Conservation (phyloP, 2,797 vertebrate species). For the Craterocephalus amniculus region DNA sequence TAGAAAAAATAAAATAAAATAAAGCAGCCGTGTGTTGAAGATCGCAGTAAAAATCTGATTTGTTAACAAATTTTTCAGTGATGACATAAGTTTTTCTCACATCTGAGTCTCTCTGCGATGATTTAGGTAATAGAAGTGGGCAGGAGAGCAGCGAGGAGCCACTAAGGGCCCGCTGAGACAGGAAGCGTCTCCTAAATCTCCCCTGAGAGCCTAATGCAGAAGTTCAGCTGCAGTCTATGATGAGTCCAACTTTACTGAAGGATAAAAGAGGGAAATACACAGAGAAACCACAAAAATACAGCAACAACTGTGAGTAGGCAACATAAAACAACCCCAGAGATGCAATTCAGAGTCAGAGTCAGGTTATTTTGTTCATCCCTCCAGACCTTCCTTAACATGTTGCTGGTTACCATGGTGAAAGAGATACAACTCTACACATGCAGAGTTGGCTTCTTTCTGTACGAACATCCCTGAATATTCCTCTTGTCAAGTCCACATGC, state of each 20-base stretch:
- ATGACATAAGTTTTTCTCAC: background rate
- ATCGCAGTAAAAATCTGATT: background rate
- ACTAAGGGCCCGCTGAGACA: background rate
- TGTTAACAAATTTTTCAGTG: background rate
- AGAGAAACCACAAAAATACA: background rate
- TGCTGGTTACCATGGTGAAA: too few relatives aligned
- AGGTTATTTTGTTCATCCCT: too few relatives aligned
- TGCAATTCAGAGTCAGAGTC: too few relatives aligned
- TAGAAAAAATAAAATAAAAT: background rate
- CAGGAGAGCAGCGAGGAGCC: background rate
- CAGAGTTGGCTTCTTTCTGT: too few relatives aligned
- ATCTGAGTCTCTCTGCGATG: background rate
- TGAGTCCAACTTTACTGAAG: background rate
- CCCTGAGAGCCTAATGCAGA: background rate
- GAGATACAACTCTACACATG: too few relatives aligned
- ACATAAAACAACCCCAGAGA: background rate
- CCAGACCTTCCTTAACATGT: too few relatives aligned
- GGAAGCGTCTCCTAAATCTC: conserved; percentile 1
- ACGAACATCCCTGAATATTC: too few relatives aligned
- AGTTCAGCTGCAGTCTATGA: background rate
- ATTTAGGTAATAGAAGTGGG: background rate
- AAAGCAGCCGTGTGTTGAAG: background rate
- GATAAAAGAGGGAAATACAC: background rate
- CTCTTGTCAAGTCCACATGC: too few relatives aligned
- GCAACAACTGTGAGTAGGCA: background rate